A percentile compares a stretch with the other conserved stretches of the same genome.
These are phyloP conservation scores for Cenopis cana DNA, from an alignment of 2,888 invertebrate species.

Conservation along the genomic window DNA sequence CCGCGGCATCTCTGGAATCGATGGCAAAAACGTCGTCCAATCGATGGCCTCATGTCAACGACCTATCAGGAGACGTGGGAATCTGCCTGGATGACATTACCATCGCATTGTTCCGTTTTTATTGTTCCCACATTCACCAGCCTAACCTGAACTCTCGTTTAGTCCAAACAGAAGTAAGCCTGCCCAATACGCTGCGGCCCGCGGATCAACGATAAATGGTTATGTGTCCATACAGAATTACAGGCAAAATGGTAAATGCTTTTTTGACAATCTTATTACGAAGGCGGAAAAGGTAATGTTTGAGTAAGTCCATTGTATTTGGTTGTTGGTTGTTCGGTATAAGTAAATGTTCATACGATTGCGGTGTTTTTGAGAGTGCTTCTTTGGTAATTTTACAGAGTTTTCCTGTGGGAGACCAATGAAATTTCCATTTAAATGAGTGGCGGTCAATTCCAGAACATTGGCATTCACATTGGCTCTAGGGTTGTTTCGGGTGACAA, in stretches of 20 bases:
- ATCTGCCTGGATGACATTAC: conserved; percentile 67
- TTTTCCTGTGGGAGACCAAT: conserved; percentile 57
- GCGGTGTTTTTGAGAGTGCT: conserved; percentile 36
- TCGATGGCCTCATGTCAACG: conserved; percentile 73
- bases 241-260: conserved; percentile 30
- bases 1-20: conserved; percentile 65
- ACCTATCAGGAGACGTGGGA: conserved; percentile 75
- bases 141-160: conserved; percentile 47
- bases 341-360: conserved; percentile 45
- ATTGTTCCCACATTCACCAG: conserved; percentile 50
- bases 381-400: conserved; percentile 54
- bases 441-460: conserved; percentile 37
- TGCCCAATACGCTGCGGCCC: conserved; percentile 20
- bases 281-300: conserved; percentile 29
- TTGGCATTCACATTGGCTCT: conserved; percentile 19
- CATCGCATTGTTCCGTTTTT: conserved; percentile 63
- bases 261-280: conserved; percentile 40
- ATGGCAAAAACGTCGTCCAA: conserved; percentile 68
- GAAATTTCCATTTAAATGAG: conserved; percentile 60
- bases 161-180: not conserved
- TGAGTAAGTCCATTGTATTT: conserved; percentile 5
- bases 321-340: conserved; percentile 32
- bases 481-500: not conserved
- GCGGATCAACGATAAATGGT: conserved; percentile 35
- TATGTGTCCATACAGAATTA: conserved; percentile 31